phyloP scores from a whole-genome alignment of 2,797 vertebrate genomes.

The Taenioides sp. region DNA sequence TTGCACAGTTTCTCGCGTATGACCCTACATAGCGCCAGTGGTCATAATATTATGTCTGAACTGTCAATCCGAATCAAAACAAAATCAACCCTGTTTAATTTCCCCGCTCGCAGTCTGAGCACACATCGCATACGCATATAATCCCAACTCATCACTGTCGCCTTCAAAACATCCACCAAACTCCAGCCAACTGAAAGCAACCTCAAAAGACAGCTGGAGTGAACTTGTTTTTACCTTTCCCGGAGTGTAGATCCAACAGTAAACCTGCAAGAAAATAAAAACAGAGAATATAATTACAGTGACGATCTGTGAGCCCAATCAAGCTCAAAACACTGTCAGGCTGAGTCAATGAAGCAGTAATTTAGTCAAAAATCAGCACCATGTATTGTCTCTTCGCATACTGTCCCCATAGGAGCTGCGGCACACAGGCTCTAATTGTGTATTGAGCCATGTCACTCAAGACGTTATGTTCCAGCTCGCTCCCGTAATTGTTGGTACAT shows the following conservation, averaged over 20 bases:
- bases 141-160: constrained; percentile 34
- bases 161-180: constrained; percentile 4
- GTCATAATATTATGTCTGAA: background rate
- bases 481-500: constrained; percentile 35
- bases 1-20: background rate
- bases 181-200: constrained; percentile 7
- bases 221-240: constrained; percentile 60
- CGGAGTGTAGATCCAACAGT: constrained; percentile 65
- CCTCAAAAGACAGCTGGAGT: constrained; percentile 5
- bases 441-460: constrained; percentile 53
- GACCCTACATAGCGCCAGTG: background rate
- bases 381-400: constrained; percentile 18
- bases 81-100: background rate
- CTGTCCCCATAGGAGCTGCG: constrained; percentile 28
- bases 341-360: constrained; percentile 18
- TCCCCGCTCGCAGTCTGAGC: constrained; percentile 28
- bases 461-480: constrained; percentile 32
- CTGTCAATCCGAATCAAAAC: background rate
- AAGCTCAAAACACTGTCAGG: constrained; percentile 19
- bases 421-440: constrained; percentile 47
- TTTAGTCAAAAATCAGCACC: constrained; percentile 32
- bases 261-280: constrained; percentile 50
- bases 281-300: constrained; percentile 35
- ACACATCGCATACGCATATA: constrained; percentile 26
- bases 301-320: constrained; percentile 1